Base-by-base conservation (phyloP, 2,113 vertebrate genomes). In the Struthidea cinerea region DNA sequence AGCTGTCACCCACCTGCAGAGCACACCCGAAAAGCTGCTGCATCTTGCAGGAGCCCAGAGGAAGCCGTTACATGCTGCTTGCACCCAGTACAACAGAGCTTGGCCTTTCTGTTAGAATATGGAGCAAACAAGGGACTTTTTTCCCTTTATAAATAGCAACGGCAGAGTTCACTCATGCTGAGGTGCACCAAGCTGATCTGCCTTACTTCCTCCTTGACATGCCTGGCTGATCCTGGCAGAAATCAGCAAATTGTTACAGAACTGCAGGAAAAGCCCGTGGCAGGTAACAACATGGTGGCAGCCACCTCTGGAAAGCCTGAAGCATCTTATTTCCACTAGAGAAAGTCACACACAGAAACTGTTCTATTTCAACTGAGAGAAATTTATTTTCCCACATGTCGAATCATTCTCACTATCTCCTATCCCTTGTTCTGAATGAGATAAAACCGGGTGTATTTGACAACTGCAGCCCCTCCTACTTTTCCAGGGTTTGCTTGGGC, bases 81-180 rank as follows among this genome's bases (percentile, higher is more conserved):
- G 60, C 46, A 83, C 19, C 39, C 1, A 0, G 47, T 39, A 23
- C 1, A 0, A 4, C 44, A 61, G 33, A 79, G 53, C 39, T 47
- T 16, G 3, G 42, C 4, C 1, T 63, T 84, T 88, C 82, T 67
- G 11, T 35, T 59, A 56, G 35, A 77, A 47, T 2, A 7, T 1
- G 3, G 35, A 53, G 18, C 10, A 30, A 76, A 82, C 0, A 0
- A 74, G 84, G 75, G 77, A 75, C 19, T 87, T 87, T 90, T n/a
- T 4, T 1, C 16, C 12, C 26, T 32, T 75, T 93, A 90, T 90
- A 95, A 96, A 96, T 91, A 96, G 94, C 74, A 93, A 26, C 44
- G 47, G 56, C 77, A 87, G 77, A 41, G 33, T 83, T 70, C 76
- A 41, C 32, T 91, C 59, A 27, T 7, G 61, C 74, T 65, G 30